phyloP scores from a whole-genome alignment of 2,113 vertebrate genomes.

The Chauna torquata region DNA sequence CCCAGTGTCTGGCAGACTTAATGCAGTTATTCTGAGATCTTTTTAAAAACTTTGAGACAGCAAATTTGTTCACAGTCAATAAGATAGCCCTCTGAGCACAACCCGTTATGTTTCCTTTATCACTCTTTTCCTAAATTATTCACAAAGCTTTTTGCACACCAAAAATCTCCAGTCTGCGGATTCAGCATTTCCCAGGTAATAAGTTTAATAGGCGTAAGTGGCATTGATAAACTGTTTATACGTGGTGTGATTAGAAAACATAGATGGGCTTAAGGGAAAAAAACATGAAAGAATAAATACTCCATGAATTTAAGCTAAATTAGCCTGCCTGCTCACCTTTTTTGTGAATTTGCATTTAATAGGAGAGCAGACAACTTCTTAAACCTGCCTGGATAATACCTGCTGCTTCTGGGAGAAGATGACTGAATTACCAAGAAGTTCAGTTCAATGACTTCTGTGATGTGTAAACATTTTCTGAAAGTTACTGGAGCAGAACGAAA shows the following conservation, averaged over 20 bases:
- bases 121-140: conserved; percentile 61
- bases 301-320: not conserved
- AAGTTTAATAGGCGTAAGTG: conserved; percentile 24
- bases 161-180: not conserved
- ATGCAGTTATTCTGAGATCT: not conserved
- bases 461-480: conserved; percentile 28
- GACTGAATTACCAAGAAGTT: not conserved
- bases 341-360: not conserved
- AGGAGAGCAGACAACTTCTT: not conserved
- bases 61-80: conserved; percentile 40
- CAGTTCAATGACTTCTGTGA: not conserved
- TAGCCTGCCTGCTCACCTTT: not conserved
- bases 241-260: not conserved
- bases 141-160: conserved; percentile 32
- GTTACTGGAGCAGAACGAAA: conserved; percentile 34
- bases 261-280: not conserved
- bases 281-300: not conserved
- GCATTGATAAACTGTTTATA: conserved; percentile 25
- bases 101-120: not conserved
- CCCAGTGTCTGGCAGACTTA: not conserved
- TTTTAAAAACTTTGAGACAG: conserved; percentile 40
- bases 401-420: not conserved
- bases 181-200: conserved; percentile 47
- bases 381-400: not conserved
- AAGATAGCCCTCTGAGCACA: conserved; percentile 20